Base-by-base conservation (phyloP, 2,113 vertebrate species). In the Opisthocomus hoazin region DNA sequence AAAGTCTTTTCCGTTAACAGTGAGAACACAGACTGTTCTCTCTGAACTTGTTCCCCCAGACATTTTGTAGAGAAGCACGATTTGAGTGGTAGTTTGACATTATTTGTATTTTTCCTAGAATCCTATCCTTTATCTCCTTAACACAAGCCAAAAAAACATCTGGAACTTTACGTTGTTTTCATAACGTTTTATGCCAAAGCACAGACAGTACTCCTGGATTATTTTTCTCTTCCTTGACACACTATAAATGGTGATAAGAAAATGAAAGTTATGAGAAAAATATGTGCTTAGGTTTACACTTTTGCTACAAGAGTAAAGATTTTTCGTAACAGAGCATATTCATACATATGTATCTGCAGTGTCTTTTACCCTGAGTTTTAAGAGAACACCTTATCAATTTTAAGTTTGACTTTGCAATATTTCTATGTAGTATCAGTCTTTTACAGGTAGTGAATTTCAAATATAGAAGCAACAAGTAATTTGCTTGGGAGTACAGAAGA, bases 101-200 rank as follows among this genome's bases (percentile, higher is more conserved):
- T 34, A 94, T 83, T 80, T 90, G 32, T 94, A 24, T 22, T 87
- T 89, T 89, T 88, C 61, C 54, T 57, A 79, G 45, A 91, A 76
- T 73, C 24, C 29, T 78, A 68, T 45, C 70, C 74, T 45, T 96
- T 90, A 80, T 74, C 61, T 84, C 60, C 63, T 83, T 70, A 95
- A 94, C 37, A 86, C 18, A 57, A 77, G 75, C 50, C 37, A 92
- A 94, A 93, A 93, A 94, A 80, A 64, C 54, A 66, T 54, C 56
- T 81, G 88, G 37, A 96, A 89, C 32, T 94, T 86, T 39, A 75
- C 74, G 43, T 41, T 86, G 39, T 51, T 95, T 96, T 92, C 64
- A 21, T 58, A 95, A 87, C 3, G 6, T 37, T 94, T 95, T 66
- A 92, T 63, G 73, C 64, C 46, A 87, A 94, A 94, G 54, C 36